Base-by-base conservation (phyloP, 2,113 vertebrate species). In the Myrmophylax atrothorax region DNA sequence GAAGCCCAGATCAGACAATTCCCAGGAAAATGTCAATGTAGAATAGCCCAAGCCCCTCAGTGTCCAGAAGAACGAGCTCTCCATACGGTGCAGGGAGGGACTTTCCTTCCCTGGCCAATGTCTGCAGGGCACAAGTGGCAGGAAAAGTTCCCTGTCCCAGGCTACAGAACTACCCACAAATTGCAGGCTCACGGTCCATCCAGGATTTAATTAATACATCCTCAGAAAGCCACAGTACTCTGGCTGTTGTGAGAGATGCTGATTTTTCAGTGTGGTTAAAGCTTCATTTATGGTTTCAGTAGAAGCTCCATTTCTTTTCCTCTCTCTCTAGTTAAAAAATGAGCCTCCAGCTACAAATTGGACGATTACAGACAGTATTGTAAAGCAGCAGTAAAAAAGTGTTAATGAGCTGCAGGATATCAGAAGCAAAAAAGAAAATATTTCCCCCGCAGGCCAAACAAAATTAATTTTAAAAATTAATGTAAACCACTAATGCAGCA, bases 401-500 rank as follows among this genome's bases (percentile, higher is more conserved):
- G 96, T 96, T 98, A 98, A 98, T 97, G 98, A 98, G 97, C 97
- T 97, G 95, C 97, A 97, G 97, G 96, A 90, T 97, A 97, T 97
- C 96, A 97, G 94, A 96, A 97, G 97, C 97, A 97, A 95, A 95
- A 98, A 98, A 87, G 93, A 97, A 97, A 98, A 96, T 96, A 97
- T 97, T 96, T 96, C 93, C 97, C 98, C 98, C 53, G 92, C 77
- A 94, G 97, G 98, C 97, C 97, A 97, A 98, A 97, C 97, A 97
- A 98, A 98, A 98, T 98, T 98, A 98, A 98, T 98, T 98, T 98
- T 97, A 98, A 98, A 98, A 98, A 98, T 97, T 98, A 98, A 98
- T 98, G 98, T 97, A 97, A 98, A 97, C 96, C 97, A 97, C 97
- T 97, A 98, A 97, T 95, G 96, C 96, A 97, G 98, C 95, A 97